Evolutionary conservation across 2,113 vertebrate genomes (phyloP).

Genomic region (Brachypteracias leptosomus): DNA sequence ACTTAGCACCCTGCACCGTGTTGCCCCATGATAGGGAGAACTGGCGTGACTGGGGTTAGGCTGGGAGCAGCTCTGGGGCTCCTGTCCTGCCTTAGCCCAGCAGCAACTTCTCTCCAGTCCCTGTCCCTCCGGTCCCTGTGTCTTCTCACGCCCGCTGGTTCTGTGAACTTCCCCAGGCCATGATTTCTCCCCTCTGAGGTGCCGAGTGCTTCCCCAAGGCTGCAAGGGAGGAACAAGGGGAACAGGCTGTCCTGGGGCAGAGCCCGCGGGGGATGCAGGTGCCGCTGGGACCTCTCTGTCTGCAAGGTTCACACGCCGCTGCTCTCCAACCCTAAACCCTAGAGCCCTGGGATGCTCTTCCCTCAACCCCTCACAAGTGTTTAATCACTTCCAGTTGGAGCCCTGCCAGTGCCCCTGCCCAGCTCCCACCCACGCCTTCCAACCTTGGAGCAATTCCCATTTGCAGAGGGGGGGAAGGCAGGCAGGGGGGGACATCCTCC

Average conservation of each 20-base stretch:
- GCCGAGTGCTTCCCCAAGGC: background rate
- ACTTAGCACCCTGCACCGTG: fast-evolving
- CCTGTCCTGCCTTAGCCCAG: background rate
- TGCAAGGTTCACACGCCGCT: background rate
- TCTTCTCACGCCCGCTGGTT: background rate
- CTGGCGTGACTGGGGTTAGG: background rate
- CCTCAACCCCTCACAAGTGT: background rate
- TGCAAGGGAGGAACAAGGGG: background rate
- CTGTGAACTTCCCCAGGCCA: background rate
- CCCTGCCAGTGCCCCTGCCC: background rate
- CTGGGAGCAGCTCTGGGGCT: background rate
- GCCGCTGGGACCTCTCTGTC: background rate
- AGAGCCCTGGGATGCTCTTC: background rate
- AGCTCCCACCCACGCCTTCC: background rate
- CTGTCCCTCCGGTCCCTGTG: background rate
- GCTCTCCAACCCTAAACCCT: background rate
- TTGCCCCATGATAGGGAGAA: background rate
- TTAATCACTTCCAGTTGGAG: background rate
- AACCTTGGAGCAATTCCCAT: background rate
- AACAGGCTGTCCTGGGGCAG: background rate
- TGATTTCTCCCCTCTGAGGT: background rate
- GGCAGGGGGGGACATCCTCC: background rate
- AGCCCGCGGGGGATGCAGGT: background rate
- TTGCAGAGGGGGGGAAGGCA: background rate
- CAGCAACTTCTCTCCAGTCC: background rate